phyloP scores from a whole-genome alignment of 2,113 vertebrate genomes.

The Myodes glareolus region DNA sequence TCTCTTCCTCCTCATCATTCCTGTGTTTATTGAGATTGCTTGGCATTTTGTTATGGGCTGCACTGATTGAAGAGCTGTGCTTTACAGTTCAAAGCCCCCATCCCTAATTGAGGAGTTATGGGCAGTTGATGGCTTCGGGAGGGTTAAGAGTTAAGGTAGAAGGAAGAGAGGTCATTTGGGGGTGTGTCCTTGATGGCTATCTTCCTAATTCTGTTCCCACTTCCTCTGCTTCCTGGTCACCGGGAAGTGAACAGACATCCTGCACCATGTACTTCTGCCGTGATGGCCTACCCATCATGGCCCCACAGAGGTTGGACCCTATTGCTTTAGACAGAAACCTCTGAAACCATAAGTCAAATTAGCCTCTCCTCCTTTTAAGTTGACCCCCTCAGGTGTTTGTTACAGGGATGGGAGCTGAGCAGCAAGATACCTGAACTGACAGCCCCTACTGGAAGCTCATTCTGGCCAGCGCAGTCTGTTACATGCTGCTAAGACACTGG shows the following conservation, averaged over 20 bases:
- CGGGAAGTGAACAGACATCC: background rate
- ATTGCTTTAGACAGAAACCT: no score
- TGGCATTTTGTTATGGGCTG: background rate
- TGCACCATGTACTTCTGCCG: background rate
- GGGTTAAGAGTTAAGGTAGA: background rate
- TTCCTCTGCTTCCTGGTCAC: background rate
- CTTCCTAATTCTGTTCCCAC: no score
- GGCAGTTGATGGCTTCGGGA: background rate
- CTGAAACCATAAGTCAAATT: background rate
- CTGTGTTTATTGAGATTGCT: background rate
- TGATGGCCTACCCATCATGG: background rate
- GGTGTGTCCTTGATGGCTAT: background rate
- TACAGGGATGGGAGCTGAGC: background rate
- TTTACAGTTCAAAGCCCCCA: background rate
- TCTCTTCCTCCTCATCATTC: background rate
- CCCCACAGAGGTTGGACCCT: background rate
- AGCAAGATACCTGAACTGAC: background rate
- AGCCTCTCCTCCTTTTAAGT: background rate
- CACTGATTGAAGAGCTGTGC: background rate
- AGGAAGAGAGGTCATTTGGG: background rate
- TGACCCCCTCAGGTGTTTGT: background rate
- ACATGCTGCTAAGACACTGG: background rate
- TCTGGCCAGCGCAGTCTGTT: background rate
- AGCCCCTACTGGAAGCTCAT: background rate
- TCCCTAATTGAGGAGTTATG: background rate